phyloP scores from a whole-genome alignment of 1,140 invertebrate genomes.

The Cataglyphis hispanica region DNA sequence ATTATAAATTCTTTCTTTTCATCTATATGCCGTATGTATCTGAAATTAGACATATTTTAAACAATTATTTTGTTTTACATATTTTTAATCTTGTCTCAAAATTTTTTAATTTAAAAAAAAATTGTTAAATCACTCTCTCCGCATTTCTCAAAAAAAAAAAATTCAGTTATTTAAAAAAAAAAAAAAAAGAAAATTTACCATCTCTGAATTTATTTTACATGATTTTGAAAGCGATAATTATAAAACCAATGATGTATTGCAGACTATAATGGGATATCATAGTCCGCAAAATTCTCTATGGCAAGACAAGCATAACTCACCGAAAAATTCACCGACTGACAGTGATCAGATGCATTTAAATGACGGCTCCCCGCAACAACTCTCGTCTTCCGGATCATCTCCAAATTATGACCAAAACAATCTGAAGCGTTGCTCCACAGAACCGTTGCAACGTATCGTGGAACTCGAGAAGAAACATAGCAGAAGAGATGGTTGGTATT shows the following conservation, averaged over 20 bases:
- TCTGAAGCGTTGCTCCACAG: constrained; percentile 79
- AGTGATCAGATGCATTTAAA: constrained; percentile 75
- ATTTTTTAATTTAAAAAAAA: too few relatives aligned
- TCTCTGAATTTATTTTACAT: not conserved
- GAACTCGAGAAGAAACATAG: constrained; percentile 81
- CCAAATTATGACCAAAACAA: constrained; percentile 70
- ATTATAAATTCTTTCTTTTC: not conserved
- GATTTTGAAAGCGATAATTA: not conserved
- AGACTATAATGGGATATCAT: constrained; percentile 81
- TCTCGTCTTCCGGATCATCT: constrained; percentile 70
- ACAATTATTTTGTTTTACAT: not conserved
- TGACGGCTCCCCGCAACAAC: constrained; percentile 72
- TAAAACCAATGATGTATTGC: constrained; percentile 60
- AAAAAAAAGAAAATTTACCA: not conserved
- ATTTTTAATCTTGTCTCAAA: not conserved
- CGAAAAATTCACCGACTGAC: constrained; percentile 75
- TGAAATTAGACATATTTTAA: constrained; percentile 16
- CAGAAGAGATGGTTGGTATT: constrained; percentile 80
- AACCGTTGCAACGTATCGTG: constrained; percentile 78
- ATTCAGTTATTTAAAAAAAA: not conserved
- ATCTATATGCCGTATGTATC: not conserved
- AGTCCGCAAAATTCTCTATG: constrained; percentile 80
- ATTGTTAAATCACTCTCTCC: not conserved
- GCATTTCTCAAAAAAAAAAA: not conserved
- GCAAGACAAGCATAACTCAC: constrained; percentile 80